Base-by-base conservation (phyloP, 2,888 invertebrate genomes). In the Esperia sulphurella region DNA sequence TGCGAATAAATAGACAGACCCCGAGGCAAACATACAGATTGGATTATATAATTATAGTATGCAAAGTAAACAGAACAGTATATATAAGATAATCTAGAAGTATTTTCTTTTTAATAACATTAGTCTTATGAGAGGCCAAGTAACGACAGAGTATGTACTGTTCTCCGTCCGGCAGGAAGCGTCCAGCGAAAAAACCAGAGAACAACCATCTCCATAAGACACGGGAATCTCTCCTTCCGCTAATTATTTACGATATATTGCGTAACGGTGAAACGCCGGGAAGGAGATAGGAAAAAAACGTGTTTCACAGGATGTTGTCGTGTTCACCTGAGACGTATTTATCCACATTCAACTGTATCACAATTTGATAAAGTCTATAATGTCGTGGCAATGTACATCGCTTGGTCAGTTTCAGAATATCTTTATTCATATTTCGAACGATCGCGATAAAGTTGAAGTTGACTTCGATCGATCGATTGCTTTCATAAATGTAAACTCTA, bases 231-330 rank as follows among this genome's bases (percentile, higher is more conserved):
- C 71, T 83, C 80, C 87, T 87, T 89, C 89, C 89, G 88, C 86
- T 88, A 89, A 89, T 89, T 89, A 89, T 88, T 88, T 84, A 88
- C 88, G 83, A 89, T 87, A 84, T 83, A 88, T 89, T 88, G 81
- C 89, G 79, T 89, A 89, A 89, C 89, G 89, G 89, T 87, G 88
- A 87, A 88, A 86, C 84, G 77, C 83, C 88, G 84, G 89, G 89
- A 88, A 84, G 81, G 81, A 79, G 84, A 67, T 76, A 72, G 77
- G 79, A 82, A 85, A 84, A 81, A 88, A 87, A 88, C 88, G 70
- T 63, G 86, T 73, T 81, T 71, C 65, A 79, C 86, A 86, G 88
- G 88, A 88, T 85, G 85, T 72, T 78, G 74, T 65, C 65, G 67
- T 68, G 76, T 69, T 66, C 75, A 62, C 63, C 65, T 54, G 60